A percentile compares a stretch with the other conserved stretches of the same genome.
These are phyloP conservation scores for Chouioia cunea DNA, from an alignment of 2,888 invertebrate genomes.

Conservation along the genomic window DNA sequence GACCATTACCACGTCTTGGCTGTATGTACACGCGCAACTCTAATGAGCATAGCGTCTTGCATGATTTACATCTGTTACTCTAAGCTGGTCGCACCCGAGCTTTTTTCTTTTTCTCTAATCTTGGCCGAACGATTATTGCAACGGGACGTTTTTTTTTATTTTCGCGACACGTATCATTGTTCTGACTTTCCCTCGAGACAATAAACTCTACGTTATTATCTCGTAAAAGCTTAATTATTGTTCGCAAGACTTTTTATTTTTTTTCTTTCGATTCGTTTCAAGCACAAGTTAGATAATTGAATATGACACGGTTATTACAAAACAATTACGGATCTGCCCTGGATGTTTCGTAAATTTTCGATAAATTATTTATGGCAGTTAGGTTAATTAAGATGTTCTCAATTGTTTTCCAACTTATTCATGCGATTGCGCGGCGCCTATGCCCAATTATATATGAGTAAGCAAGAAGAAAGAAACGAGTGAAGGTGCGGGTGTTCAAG, in stretches of 20 bases:
- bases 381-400: not conserved
- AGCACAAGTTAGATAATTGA: not conserved
- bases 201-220: slow-evolving; percentile 24
- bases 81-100: too few relatives aligned
- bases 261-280: too few relatives aligned
- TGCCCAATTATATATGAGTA: too few relatives aligned
- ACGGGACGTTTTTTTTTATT: too few relatives aligned
- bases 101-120: too few relatives aligned
- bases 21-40: too few relatives aligned
- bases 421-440: slow-evolving; percentile 8
- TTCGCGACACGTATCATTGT: slow-evolving; percentile 5
- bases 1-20: not conserved
- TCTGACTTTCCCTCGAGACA: slow-evolving; percentile 7
- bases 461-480: too few relatives aligned
- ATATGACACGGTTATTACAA: slow-evolving; percentile 12
- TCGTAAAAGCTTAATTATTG: slow-evolving; percentile 7
- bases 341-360: slow-evolving; percentile 13
- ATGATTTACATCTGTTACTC: too few relatives aligned
- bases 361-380: slow-evolving; percentile 18
- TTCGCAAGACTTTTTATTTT: not conserved
- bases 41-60: too few relatives aligned
- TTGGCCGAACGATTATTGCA: too few relatives aligned
- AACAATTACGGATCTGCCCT: not conserved
- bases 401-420: slow-evolving; percentile 27
- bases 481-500: too few relatives aligned